phyloP scores from a whole-genome alignment of 2,888 invertebrate genomes.

The Gasteruption jaculator region DNA sequence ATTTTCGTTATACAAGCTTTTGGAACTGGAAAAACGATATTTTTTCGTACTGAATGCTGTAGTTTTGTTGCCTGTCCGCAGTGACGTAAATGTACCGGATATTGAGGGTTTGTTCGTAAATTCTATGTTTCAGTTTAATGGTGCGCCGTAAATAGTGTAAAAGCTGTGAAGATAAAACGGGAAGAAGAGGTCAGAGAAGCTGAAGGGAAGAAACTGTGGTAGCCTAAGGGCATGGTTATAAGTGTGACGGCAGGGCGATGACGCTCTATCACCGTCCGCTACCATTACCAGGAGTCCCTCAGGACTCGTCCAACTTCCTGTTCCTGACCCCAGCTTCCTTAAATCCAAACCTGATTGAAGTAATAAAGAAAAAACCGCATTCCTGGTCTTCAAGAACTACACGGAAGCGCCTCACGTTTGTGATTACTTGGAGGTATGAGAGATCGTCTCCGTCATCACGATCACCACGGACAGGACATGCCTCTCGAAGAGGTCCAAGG shows the following conservation, averaged over 20 bases:
- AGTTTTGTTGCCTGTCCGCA: too few species aligned
- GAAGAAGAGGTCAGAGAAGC: constrained; percentile 8
- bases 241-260: constrained; percentile 48
- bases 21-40: too few species aligned
- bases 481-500: constrained; percentile 47
- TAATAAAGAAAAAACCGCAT: constrained; percentile 4
- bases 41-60: too few species aligned
- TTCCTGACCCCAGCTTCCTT: constrained; percentile 24
- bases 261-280: constrained; percentile 43
- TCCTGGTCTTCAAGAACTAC: constrained; percentile 2
- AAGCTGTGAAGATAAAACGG: too few species aligned
- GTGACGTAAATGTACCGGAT: too few species aligned
- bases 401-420: too few species aligned
- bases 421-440: constrained; percentile 41
- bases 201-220: constrained; percentile 14
- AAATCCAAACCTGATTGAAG: too few species aligned
- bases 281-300: constrained; percentile 43
- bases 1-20: too few species aligned
- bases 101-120: too few species aligned
- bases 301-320: constrained; percentile 40
- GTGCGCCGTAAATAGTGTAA: too few species aligned
- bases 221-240: constrained; percentile 41
- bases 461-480: constrained; percentile 43
- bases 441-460: constrained; percentile 43
- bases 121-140: too few species aligned